These are phyloP conservation scores for Acanthosoma haemorrhoidale DNA, from an alignment of 2,888 invertebrate genomes.

Conservation along the genomic window DNA sequence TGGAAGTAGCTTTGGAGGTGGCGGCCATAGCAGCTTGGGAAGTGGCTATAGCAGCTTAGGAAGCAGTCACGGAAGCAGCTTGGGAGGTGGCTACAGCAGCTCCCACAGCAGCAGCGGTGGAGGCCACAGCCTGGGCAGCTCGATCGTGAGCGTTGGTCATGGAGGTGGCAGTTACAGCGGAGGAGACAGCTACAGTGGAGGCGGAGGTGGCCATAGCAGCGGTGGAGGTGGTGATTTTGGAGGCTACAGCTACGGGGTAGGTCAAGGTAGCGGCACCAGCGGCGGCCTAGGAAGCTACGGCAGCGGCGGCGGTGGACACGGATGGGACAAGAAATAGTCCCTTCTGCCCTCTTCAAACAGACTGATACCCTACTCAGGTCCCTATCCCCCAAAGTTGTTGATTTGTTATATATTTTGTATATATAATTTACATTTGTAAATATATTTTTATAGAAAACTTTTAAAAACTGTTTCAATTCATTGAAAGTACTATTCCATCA, in stretches of 20 bases:
- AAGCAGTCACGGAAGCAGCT: background rate
- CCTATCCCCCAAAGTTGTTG: slow-evolving; percentile 1
- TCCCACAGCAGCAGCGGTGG: background rate
- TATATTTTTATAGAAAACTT: slow-evolving; percentile 15
- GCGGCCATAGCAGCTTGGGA: slow-evolving; percentile 10
- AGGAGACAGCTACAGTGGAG: background rate
- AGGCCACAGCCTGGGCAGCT: background rate
- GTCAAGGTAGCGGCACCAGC: slow-evolving; percentile 17
- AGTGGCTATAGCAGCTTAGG: slow-evolving; percentile 9
- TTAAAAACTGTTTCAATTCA: no score
- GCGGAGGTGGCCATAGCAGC: background rate
- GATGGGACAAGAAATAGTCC: slow-evolving; percentile 18
- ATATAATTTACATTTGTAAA: slow-evolving; percentile 20
- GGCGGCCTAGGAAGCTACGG: background rate
- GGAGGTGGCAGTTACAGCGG: slow-evolving; percentile 10
- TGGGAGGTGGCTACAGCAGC: background rate
- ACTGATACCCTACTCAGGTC: slow-evolving; percentile 18
- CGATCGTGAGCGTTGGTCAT: slow-evolving; percentile 3
- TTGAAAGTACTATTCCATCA: no score
- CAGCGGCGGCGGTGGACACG: slow-evolving; percentile 24
- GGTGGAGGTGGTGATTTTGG: background rate
- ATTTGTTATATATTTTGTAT: slow-evolving; percentile 27
- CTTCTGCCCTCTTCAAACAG: background rate
- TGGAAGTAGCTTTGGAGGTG: background rate
- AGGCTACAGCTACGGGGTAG: background rate